A percentile compares a stretch with the other conserved stretches of the same genome.
Evolutionary conservation across 2,113 vertebrate genomes (phyloP).

Genomic region (Acrocephalus arundinaceus): DNA sequence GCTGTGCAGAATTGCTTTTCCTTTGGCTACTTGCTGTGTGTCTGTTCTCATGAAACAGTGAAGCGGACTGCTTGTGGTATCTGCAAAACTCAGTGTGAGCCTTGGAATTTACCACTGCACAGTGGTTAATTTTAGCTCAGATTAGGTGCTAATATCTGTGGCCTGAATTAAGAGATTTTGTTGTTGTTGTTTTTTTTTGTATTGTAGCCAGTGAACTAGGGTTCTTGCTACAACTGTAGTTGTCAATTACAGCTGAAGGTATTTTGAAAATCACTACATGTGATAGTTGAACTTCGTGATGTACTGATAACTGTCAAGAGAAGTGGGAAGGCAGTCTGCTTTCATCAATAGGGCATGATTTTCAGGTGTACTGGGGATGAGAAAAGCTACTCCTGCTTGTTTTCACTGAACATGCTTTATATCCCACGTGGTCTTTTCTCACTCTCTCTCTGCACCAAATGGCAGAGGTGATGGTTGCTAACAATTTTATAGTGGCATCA

Average conservation of each 20-base stretch:
- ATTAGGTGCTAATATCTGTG: background rate
- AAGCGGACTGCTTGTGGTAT: background rate
- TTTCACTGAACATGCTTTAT: background rate
- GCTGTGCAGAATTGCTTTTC: background rate
- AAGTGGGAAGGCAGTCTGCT: background rate
- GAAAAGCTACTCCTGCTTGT: background rate
- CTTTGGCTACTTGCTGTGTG: background rate
- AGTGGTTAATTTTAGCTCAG: background rate
- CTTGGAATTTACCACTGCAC: background rate
- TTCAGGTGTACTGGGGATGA: background rate
- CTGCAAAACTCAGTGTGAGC: background rate
- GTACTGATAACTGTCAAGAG: background rate
- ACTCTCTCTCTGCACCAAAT: background rate
- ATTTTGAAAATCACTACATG: background rate
- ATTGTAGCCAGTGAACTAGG: background rate
- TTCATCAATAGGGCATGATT: background rate
- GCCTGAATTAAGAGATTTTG: background rate
- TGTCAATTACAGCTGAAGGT: background rate
- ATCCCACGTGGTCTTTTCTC: background rate
- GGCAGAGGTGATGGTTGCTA: background rate
- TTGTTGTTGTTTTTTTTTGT: background rate
- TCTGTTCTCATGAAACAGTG: background rate
- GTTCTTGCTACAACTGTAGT: background rate
- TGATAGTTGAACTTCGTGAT: background rate
- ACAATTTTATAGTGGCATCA: background rate